These are phyloP conservation scores for Halichoerus grypus DNA, from an alignment of 2,113 vertebrate species.

Conservation along the genomic window DNA sequence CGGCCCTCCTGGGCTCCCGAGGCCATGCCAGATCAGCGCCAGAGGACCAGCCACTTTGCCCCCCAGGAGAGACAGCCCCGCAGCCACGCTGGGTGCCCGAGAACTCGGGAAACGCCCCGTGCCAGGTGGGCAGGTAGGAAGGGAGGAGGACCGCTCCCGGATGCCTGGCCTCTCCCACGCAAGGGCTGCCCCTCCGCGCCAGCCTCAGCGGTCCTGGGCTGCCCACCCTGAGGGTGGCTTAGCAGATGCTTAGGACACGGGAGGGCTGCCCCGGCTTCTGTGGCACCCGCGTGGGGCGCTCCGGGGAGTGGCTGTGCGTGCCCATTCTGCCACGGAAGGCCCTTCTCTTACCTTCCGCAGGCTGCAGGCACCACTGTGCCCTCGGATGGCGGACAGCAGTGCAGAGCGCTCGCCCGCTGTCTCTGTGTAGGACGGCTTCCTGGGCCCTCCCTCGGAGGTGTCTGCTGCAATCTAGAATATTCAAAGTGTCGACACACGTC, in stretches of 20 bases:
- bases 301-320: rapidly evolving
- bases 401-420: slow-evolving; percentile 91
- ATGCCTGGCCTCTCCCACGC: rapidly evolving
- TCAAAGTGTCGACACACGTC: slow-evolving; percentile 19
- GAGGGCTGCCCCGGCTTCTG: background rate
- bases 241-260: rapidly evolving
- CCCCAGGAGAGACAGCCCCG: background rate
- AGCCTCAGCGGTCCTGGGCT: rapidly evolving
- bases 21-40: no score
- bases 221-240: rapidly evolving
- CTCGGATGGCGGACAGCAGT: slow-evolving; percentile 94
- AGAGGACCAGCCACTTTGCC: no score
- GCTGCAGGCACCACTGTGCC: slow-evolving; percentile 87
- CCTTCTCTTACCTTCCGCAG: slow-evolving; percentile 91
- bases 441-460: slow-evolving; percentile 73
- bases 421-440: slow-evolving; percentile 85
- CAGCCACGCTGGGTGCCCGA: rapidly evolving
- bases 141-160: background rate
- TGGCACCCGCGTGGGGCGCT: rapidly evolving
- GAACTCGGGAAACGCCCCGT: background rate
- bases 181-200: rapidly evolving
- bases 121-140: rapidly evolving
- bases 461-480: slow-evolving; percentile 86
- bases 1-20: rapidly evolving
- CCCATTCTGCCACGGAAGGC: rapidly evolving